Evolutionary conservation across 2,113 vertebrate species (phyloP), one percentile per base, ranked within the genome.

Genomic region (Pantherophis guttatus): DNA sequence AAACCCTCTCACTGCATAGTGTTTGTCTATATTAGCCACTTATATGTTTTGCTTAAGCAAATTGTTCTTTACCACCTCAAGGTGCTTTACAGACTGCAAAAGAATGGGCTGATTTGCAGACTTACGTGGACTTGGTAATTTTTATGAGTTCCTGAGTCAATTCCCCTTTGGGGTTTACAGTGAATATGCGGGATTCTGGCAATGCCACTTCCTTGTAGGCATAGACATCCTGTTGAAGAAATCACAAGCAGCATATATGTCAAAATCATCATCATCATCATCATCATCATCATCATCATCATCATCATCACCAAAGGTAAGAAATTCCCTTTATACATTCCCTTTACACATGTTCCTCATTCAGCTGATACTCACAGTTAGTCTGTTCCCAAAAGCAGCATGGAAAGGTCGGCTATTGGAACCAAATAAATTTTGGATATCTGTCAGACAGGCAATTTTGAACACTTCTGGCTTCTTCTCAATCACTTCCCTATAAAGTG

Each of bases 381-480:
- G 97, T 94, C 98, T 98, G 98, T 99, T 99, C 91, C 99, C 99
- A 50, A 99, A 99, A 58, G 98, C 99, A 0, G 99, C 99, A 0
- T 98, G 98, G 97, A 99, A 99, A 15, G 99, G 99, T 53, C 95
- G 95, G 58, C 94, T 93, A 0, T 95, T 91, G 0, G 98, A 97
- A 92, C 96, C 97, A 95, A 99, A 99, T 3, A 99, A 96, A 8
- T 98, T 98, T 93, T 88, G 97, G 96, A 99, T 98, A 96, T 99
- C 99, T 29, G 96, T 96, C 55, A 99, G 97, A 91, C 99, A 99
- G 91, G 98, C 97, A 0, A 99, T 96, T 97, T 99, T 99, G 97
- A 99, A 99, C 55, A 98, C 97, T 95, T 99, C 99, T 0, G 99
- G 99, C 92, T 99, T 99, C 97, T 98, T 99, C 97, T 99, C 98